Percentiles rank a stretch among this genome's conserved stretches.
Evolutionary conservation across 2,113 vertebrate genomes (phyloP).

Genomic region (Megaptera novaeangliae): DNA sequence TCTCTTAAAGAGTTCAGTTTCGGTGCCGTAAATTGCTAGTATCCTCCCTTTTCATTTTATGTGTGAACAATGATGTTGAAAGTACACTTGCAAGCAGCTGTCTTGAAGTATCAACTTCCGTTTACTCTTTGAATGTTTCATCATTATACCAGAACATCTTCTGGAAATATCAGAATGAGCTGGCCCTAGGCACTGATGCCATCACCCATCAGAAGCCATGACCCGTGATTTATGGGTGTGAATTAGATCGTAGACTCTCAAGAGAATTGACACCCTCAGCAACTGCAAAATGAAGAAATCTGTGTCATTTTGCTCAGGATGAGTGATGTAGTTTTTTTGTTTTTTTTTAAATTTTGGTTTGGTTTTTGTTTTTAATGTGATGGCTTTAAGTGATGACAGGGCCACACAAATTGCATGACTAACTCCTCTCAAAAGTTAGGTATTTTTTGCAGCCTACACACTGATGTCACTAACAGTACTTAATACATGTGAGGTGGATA

Average conservation of each 20-base stretch:
- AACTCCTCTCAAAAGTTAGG: conserved; percentile 53
- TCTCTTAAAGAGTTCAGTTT: background rate
- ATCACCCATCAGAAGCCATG: background rate
- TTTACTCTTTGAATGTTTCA: background rate
- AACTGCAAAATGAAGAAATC: background rate
- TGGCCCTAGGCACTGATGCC: background rate
- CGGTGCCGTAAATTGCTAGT: background rate
- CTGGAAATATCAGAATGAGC: background rate
- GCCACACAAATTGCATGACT: conserved; percentile 78
- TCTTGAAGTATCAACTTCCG: background rate
- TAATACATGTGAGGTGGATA: conserved; percentile 59
- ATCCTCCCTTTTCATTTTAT: background rate
- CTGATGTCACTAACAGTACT: conserved; percentile 73
- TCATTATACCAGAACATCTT: background rate
- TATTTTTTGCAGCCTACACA: conserved; percentile 60
- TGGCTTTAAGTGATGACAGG: conserved; percentile 49
- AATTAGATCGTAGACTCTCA: background rate
- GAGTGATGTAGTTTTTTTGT: conserved; percentile 28
- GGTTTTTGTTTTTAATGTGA: background rate
- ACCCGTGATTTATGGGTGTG: background rate
- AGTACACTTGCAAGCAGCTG: background rate
- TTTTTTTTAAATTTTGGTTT: background rate
- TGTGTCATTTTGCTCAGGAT: conserved; percentile 18
- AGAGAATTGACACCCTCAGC: conserved; percentile 21
- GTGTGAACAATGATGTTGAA: background rate